Conservation (phyloP, 1,140 invertebrate genomes). For the Heliconius nattereri region DNA sequence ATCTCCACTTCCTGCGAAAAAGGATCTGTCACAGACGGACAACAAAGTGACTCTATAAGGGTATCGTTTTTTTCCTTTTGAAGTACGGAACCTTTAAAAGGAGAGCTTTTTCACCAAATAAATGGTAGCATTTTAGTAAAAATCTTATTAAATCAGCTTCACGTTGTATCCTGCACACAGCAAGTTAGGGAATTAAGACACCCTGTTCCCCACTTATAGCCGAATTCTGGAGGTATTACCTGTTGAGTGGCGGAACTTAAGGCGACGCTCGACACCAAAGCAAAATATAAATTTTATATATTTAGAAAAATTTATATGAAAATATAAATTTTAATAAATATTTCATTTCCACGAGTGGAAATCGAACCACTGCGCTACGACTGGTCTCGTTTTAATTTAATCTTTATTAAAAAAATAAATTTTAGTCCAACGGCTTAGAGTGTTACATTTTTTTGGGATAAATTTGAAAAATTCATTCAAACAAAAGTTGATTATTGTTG, state of each 20-base stretch:
- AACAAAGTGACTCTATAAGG: too few species aligned
- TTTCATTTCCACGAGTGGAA: background rate
- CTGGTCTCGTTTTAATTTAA: too few species aligned
- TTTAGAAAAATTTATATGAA: too few species aligned
- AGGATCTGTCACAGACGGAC: too few species aligned
- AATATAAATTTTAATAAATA: background rate
- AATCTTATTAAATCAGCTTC: background rate
- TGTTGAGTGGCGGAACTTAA: background rate
- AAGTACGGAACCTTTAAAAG: too few species aligned
- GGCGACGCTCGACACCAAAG: background rate
- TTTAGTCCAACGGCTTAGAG: background rate
- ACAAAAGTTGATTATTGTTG: background rate
- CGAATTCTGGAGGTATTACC: background rate
- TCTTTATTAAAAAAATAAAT: too few species aligned
- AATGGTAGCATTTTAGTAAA: too few species aligned
- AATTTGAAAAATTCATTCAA: background rate
- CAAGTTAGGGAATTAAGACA: background rate
- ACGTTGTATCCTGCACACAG: background rate
- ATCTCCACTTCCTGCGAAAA: too few species aligned
- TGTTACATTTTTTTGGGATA: background rate
- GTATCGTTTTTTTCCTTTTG: too few species aligned
- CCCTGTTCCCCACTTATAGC: background rate
- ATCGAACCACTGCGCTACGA: background rate
- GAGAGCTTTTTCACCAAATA: too few species aligned
- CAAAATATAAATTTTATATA: too few species aligned